Percentiles rank a stretch among this genome's conserved stretches.
Conservation (phyloP, 2,797 vertebrate species). For the Hyperoplus immaculatus region DNA sequence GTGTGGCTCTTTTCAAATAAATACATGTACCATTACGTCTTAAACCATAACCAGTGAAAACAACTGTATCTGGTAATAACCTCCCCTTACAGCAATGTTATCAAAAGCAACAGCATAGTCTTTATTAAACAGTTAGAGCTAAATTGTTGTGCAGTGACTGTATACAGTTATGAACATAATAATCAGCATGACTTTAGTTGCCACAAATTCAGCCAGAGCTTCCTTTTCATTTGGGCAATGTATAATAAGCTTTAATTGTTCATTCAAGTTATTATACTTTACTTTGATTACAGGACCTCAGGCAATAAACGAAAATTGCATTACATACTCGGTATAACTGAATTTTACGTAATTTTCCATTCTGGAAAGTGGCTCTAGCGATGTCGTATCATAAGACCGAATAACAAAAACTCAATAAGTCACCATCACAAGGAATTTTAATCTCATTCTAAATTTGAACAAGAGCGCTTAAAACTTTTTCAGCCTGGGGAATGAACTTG, state of each 20-base stretch:
- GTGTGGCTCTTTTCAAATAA: too few species aligned
- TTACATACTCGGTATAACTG: slow-evolving; percentile 21
- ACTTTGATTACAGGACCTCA: slow-evolving; percentile 30
- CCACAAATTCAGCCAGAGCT: neutral
- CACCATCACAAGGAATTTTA: slow-evolving; percentile 52
- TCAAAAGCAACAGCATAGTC: too few species aligned
- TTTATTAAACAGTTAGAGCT: neutral
- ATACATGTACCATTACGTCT: too few species aligned
- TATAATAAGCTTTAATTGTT: slow-evolving; percentile 23
- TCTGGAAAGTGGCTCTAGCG: slow-evolving; percentile 28
- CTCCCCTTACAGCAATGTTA: too few species aligned
- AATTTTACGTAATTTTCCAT: slow-evolving; percentile 38
- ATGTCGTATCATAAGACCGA: slow-evolving; percentile 26
- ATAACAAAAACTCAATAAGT: slow-evolving; percentile 58
- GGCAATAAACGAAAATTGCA: slow-evolving; percentile 39
- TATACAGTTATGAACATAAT: slow-evolving; percentile 5
- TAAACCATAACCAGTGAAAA: too few species aligned
- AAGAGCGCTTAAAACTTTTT: slow-evolving; percentile 39
- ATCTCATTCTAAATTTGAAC: slow-evolving; percentile 60
- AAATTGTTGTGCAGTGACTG: neutral
- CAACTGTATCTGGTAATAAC: too few species aligned
- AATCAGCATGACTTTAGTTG: neutral
- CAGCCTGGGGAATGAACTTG: slow-evolving; percentile 40
- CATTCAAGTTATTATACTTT: neutral
- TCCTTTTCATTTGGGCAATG: slow-evolving; percentile 8